Evolutionary conservation across 1,140 invertebrate species (phyloP).

Genomic region (Camponotus vicinus): DNA sequence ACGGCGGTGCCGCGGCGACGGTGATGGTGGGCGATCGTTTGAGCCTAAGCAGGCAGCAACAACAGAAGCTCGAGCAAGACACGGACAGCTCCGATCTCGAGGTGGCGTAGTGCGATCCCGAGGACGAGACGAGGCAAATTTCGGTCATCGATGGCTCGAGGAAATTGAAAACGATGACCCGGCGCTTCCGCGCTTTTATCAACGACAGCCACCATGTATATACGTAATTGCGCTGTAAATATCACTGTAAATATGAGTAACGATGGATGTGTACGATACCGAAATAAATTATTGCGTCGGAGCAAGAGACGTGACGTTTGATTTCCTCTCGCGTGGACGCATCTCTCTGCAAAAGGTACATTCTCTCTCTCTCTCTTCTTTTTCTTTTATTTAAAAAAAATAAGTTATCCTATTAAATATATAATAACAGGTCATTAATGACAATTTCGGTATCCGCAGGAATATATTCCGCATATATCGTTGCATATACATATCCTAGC

Average conservation of each 20-base stretch:
- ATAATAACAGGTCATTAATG: too few species aligned
- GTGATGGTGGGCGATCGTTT: slow-evolving; percentile 76
- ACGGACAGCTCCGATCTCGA: slow-evolving; percentile 87
- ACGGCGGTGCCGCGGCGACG: slow-evolving; percentile 64
- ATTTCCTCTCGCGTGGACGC: background rate
- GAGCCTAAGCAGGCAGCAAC: slow-evolving; percentile 74
- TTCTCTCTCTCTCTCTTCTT: background rate
- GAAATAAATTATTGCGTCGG: slow-evolving; percentile 82
- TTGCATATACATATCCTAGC: background rate
- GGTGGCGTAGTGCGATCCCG: slow-evolving; percentile 85
- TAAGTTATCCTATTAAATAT: too few species aligned
- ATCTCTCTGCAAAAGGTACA: background rate
- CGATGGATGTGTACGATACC: slow-evolving; percentile 81
- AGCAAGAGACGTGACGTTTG: slow-evolving; percentile 25
- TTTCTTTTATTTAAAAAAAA: background rate
- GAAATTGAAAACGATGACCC: background rate
- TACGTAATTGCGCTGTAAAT: slow-evolving; percentile 80
- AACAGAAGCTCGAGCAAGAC: slow-evolving; percentile 79
- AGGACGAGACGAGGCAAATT: background rate
- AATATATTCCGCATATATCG: background rate
- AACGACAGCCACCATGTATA: slow-evolving; percentile 71
- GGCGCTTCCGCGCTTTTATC: slow-evolving; percentile 23
- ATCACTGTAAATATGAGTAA: slow-evolving; percentile 81
- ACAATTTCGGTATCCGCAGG: too few species aligned
- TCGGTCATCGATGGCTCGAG: background rate